Conservation (phyloP, 2,113 vertebrate species). For the Arenaria interpres region DNA sequence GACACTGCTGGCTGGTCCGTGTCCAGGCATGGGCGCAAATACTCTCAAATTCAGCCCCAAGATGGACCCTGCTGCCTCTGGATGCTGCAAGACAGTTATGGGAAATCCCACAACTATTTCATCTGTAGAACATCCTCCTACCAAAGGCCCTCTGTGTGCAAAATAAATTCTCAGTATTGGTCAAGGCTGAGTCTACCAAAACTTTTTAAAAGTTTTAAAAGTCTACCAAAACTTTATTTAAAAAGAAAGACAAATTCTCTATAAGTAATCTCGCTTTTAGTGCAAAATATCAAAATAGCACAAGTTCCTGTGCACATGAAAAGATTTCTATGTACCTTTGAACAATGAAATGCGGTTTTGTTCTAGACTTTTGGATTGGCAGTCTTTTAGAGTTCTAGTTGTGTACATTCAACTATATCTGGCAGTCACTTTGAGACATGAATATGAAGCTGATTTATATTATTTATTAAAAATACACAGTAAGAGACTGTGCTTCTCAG, state of each 20-base stretch:
- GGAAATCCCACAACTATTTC: not conserved
- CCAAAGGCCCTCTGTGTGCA: not conserved
- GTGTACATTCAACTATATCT: not conserved
- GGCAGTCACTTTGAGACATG: not conserved
- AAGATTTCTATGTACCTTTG: not conserved
- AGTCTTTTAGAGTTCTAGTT: not conserved
- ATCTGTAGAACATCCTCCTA: not conserved
- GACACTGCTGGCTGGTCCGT: not conserved
- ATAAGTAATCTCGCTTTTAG: not conserved
- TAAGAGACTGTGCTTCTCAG: not conserved
- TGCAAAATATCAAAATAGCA: not conserved
- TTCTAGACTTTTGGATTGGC: not conserved
- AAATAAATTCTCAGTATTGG: not conserved
- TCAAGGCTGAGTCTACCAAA: not conserved
- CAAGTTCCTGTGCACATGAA: not conserved
- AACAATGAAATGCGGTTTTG: not conserved
- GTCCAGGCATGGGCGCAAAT: accelerated
- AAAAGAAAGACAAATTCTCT: not conserved
- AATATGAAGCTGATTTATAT: not conserved
- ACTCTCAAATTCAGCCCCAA: not conserved
- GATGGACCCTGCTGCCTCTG: not conserved
- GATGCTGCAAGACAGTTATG: not conserved
- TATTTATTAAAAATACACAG: not conserved
- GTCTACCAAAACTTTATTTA: not conserved
- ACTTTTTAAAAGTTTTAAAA: too few species aligned